These are phyloP conservation scores for Balearica regulorum DNA, from an alignment of 2,797 vertebrate species.

Conservation along the genomic window DNA sequence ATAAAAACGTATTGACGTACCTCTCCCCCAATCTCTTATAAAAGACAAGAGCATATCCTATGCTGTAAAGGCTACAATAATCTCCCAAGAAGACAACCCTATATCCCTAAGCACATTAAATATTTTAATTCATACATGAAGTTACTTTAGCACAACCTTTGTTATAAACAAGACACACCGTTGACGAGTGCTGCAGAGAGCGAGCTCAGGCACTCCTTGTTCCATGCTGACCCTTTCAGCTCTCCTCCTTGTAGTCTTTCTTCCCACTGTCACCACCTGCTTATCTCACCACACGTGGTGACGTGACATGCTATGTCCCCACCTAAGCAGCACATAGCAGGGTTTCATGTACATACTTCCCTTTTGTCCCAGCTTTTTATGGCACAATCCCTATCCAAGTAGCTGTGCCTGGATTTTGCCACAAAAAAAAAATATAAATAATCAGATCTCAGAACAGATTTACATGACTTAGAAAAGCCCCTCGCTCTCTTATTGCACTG, in stretches of 20 bases:
- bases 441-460: not conserved
- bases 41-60: not conserved
- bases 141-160: not conserved
- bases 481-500: not conserved
- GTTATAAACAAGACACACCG: not conserved
- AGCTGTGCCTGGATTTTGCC: not conserved
- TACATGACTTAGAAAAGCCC: not conserved
- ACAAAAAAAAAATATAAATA: not conserved
- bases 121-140: not conserved
- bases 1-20: not conserved
- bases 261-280: not conserved
- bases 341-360: not conserved
- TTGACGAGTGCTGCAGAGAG: not conserved
- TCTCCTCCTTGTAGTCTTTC: not conserved
- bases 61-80: not conserved
- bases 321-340: fast-evolving
- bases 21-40: not conserved
- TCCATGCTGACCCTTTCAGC: not conserved
- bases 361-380: not conserved
- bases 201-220: not conserved
- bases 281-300: not conserved
- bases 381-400: not conserved
- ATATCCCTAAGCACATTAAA: not conserved
- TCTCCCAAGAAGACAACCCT: not conserved
- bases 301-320: too few relatives aligned